Base-by-base conservation (phyloP, 2,113 vertebrate genomes). In the Hiodon alosoides region DNA sequence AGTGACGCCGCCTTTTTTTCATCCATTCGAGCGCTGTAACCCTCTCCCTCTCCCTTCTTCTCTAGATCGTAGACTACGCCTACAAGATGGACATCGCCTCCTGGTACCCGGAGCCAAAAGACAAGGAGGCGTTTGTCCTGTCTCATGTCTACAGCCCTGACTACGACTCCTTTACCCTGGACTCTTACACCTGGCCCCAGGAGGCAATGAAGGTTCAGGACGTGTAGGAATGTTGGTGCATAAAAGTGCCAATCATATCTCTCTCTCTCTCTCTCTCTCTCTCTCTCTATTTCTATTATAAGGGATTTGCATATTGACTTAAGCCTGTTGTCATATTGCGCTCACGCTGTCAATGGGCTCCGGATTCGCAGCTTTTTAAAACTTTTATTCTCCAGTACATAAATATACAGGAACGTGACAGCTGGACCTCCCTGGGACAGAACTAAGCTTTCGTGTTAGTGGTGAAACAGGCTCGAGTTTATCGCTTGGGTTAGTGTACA, bases 111-210 rank as follows among this genome's bases (percentile, higher is more conserved):
- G 97, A 99, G 81, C 97, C 97, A 3, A 89, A 94, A 83, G 96
- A 98, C 91, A 99, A 99, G 86, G 94, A 97, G 79, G 88, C 94
- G 31, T 98, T 98, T 79, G 88, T 98, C 76, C 90, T 92, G 71
- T 92, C 88, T 64, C 88, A 92, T 51, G 66, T 97, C 81, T 99
- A 99, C 88, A 98, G 90, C 69, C 86, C 95, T 2, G 93, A 96
- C 73, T 99, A 99, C 0, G 94, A 98, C 77, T 95, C 95, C 0
- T 98, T 99, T 83, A 83, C 86, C 17, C 83, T 93, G 73, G 96
- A 99, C 77, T 87, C 87, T 7, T 98, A 99, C 87, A 79, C 17
- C 52, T 98, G 97, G 97, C 97, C 97, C 0, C 71, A 91, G 0
- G 78, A 90, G 3, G 94, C 96, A 82, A 96, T 94, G 93, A 83